These are phyloP conservation scores for Hipposideros armiger DNA, from an alignment of 2,113 vertebrate genomes.

Conservation along the genomic window DNA sequence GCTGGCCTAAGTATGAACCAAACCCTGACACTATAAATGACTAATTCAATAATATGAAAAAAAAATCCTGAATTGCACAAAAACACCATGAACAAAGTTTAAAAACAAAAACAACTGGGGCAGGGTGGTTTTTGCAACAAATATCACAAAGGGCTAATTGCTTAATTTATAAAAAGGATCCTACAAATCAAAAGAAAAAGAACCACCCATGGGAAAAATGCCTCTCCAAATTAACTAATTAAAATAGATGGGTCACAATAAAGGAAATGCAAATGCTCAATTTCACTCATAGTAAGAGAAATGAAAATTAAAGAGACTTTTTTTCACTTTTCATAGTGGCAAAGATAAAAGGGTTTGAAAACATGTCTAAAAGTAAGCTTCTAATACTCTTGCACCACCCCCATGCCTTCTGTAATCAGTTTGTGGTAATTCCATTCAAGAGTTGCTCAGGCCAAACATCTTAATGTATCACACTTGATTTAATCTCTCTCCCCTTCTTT, in stretches of 20 bases:
- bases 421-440: not conserved
- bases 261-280: slow-evolving; percentile 36
- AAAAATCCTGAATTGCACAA: not conserved
- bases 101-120: not conserved
- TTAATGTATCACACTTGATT: not conserved
- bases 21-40: not conserved
- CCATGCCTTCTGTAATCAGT: not conserved
- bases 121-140: not conserved
- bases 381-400: not conserved
- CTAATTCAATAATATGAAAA: not conserved
- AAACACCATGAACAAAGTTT: not conserved
- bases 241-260: not conserved
- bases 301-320: not conserved
- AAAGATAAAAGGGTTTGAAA: not conserved
- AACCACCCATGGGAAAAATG: not conserved
- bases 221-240: slow-evolving; percentile 34
- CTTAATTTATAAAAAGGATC: slow-evolving; percentile 37
- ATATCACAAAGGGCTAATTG: not conserved
- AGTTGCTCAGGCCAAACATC: not conserved
- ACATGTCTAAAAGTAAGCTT: not conserved
- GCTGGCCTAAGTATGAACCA: not conserved
- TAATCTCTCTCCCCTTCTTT: not conserved
- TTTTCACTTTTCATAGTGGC: not conserved
- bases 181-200: slow-evolving; percentile 47
- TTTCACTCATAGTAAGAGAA: not conserved